These are phyloP conservation scores for Gerris lacustris DNA, from an alignment of 2,888 invertebrate genomes.

Conservation along the genomic window DNA sequence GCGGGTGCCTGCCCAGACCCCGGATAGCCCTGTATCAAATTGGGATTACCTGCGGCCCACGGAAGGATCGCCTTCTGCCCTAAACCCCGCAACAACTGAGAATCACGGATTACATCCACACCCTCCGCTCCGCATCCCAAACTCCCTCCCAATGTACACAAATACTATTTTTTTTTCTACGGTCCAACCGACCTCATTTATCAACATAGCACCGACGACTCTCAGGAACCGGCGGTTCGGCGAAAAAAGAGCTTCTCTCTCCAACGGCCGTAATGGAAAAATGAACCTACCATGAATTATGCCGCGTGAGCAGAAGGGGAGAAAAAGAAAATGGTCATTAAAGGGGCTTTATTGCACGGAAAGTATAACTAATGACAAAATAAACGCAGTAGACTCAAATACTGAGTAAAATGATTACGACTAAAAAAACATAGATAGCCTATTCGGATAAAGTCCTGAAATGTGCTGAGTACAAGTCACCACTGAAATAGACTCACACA, in stretches of 20 bases:
- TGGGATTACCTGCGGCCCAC: background rate
- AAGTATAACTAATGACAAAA: background rate
- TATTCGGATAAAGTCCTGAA: too few relatives aligned
- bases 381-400: background rate
- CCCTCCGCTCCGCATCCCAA: background rate
- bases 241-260: background rate
- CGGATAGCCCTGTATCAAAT: constrained; percentile 2
- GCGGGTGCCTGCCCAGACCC: background rate
- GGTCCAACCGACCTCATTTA: background rate
- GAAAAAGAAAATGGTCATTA: background rate
- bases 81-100: background rate
- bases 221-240: background rate
- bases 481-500: too few relatives aligned
- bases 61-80: background rate
- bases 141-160: background rate
- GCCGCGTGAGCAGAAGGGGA: background rate
- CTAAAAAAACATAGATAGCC: too few relatives aligned
- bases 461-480: too few relatives aligned
- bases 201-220: background rate
- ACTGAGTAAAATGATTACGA: too few relatives aligned
- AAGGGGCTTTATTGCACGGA: constrained; percentile 1
- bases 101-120: background rate
- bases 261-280: background rate
- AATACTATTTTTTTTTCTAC: too few relatives aligned
- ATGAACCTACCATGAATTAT: background rate